Evolutionary conservation across 30 jellyfish, hydroid and myxozoan species (phyloP), one percentile per base, ranked within the genome.

Genomic region (Cassiopea xamachana): DNA sequence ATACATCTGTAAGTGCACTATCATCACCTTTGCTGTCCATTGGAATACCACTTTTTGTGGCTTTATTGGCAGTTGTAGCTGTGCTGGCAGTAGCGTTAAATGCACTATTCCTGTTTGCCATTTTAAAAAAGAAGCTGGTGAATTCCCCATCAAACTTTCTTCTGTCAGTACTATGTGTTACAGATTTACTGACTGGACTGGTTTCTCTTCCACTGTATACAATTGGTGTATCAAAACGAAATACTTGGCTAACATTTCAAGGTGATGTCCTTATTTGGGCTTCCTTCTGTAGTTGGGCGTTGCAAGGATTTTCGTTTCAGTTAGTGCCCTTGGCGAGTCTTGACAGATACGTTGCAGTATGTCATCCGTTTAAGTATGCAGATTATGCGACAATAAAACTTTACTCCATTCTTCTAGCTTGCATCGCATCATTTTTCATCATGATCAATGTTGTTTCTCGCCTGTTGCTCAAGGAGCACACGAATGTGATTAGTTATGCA

Each of bases 321-420:
- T 13, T 10, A 2, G 55, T 73, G 2, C 0, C 50, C 2, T 10
- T 27, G 48, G 81, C 27, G 51, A 73, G 81, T 10, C 19, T 73
- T 15, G 81, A 73, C 27, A 73, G 81, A 73, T 73, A 73, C 12
- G 81, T 27, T 17, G 81, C 81, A 73, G 12, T 73, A 13, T 73
- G 81, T 73, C 81, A 73, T 27, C 81, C 81, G 2, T 73, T 14
- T 27, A 19, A 9, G 51, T 73, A 73, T 27, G 2, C 12, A 50
- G 15, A 27, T 48, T 55, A 73, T 10, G 81, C 81, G 27, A 73
- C 81, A 17, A 14, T 48, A 3, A 73, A 27, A 73, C 3, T 48
- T 9, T 39, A 73, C 81, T 14, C 0, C 0, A 6, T 3, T 3
- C 7, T 55, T 55, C 10, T 73, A 14, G 17, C 19, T 4, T 48